These are phyloP conservation scores for Apotomis betuletana DNA, from an alignment of 2,888 invertebrate species.

Conservation along the genomic window DNA sequence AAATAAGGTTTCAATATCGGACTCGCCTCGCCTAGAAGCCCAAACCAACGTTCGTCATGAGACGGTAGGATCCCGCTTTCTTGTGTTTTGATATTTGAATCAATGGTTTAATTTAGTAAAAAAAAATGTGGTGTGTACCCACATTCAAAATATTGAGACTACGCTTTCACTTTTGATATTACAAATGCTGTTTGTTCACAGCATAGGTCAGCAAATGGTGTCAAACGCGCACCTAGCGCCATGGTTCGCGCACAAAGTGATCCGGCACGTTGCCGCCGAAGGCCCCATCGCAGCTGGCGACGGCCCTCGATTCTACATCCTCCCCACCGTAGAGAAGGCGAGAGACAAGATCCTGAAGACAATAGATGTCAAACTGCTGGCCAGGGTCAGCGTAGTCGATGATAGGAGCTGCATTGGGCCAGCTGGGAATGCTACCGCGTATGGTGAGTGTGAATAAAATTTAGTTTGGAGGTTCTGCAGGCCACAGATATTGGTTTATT, in stretches of 20 bases:
- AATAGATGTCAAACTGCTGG: constrained; percentile 63
- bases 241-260: constrained; percentile 67
- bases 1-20: no score
- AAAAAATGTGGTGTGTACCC: no score
- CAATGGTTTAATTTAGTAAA: no score
- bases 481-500: no score
- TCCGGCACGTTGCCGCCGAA: constrained; percentile 55
- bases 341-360: constrained; percentile 44
- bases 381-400: constrained; percentile 69
- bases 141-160: no score
- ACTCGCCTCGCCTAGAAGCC: no score
- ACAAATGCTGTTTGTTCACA: constrained; percentile 48
- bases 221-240: constrained; percentile 68
- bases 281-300: constrained; percentile 64
- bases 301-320: constrained; percentile 53
- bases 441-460: constrained; percentile 56
- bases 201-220: constrained; percentile 74
- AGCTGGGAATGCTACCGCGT: constrained; percentile 70
- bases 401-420: constrained; percentile 71
- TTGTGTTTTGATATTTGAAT: no score
- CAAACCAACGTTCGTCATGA: no score
- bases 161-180: no score
- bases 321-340: constrained; percentile 60
- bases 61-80: no score
- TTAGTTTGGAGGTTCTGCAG: no score